phyloP scores from a whole-genome alignment of 37 sponge, comb jelly and placozoan species.

The Spongilla lacustris region DNA sequence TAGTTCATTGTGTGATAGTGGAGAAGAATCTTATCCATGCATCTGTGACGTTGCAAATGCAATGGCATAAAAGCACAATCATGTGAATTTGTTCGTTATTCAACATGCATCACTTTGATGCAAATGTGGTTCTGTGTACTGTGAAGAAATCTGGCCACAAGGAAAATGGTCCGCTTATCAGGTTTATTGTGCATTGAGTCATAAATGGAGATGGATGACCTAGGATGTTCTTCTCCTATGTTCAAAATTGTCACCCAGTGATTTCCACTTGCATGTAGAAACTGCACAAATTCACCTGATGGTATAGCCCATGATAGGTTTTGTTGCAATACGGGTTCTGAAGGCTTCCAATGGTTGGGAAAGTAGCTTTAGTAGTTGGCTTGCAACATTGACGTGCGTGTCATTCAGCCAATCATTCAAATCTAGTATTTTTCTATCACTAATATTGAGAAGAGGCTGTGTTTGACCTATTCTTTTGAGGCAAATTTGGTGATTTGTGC shows the following conservation, averaged over 20 bases:
- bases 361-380: conserved; percentile 22
- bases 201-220: not conserved
- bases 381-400: conserved; percentile 21
- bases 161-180: not conserved
- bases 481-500: no score
- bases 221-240: not conserved
- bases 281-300: conserved; percentile 1
- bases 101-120: conserved; percentile 14
- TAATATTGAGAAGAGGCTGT: not conserved
- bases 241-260: not conserved
- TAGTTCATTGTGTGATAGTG: conserved; percentile 31
- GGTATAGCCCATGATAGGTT: not conserved
- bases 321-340: not conserved
- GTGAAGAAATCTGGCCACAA: not conserved
- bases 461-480: no score
- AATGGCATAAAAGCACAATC: conserved; percentile 39
- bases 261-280: not conserved
- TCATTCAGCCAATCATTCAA: conserved; percentile 19
- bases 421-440: not conserved
- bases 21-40: conserved; percentile 40
- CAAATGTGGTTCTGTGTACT: not conserved
- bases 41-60: conserved; percentile 30
- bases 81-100: not conserved
- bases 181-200: not conserved
- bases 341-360: not conserved